Conservation (phyloP, 2,113 vertebrate species). For the Saccopteryx bilineata region DNA sequence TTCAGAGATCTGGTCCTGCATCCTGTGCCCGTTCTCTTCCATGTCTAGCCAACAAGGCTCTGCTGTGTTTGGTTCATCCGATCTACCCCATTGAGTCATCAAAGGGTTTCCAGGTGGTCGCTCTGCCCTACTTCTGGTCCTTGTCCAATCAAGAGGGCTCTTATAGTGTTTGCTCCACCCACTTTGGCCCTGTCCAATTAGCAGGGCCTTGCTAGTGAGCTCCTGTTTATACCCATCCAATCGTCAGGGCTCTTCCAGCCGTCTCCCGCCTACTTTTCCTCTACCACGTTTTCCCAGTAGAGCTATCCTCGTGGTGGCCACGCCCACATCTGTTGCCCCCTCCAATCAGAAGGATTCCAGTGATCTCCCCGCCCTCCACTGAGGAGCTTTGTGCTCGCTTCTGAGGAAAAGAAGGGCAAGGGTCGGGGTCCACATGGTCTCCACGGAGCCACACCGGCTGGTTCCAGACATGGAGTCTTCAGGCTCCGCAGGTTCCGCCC, state of each 20-base stretch:
- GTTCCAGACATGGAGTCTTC: no score
- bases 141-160: background rate
- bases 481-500: no score
- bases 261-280: no score
- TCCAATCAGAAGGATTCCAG: background rate
- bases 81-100: background rate
- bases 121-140: no score
- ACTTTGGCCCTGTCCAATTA: background rate
- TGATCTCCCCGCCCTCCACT: background rate
- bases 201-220: background rate
- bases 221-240: background rate
- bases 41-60: background rate
- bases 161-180: background rate
- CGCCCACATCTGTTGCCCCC: rapidly evolving
- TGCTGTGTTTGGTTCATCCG: background rate
- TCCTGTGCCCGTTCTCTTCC: rapidly evolving
- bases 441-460: rapidly evolving
- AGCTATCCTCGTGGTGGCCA: background rate
- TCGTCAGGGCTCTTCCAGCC: background rate
- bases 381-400: rapidly evolving
- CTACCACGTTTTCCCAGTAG: background rate
- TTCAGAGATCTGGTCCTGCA: no score
- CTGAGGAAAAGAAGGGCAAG: background rate
- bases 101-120: background rate
- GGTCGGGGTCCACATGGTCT: rapidly evolving